Evolutionary conservation across 2,113 vertebrate genomes (phyloP), one percentile per base, ranked within the genome.

Genomic region (Platichthys stellatus): DNA sequence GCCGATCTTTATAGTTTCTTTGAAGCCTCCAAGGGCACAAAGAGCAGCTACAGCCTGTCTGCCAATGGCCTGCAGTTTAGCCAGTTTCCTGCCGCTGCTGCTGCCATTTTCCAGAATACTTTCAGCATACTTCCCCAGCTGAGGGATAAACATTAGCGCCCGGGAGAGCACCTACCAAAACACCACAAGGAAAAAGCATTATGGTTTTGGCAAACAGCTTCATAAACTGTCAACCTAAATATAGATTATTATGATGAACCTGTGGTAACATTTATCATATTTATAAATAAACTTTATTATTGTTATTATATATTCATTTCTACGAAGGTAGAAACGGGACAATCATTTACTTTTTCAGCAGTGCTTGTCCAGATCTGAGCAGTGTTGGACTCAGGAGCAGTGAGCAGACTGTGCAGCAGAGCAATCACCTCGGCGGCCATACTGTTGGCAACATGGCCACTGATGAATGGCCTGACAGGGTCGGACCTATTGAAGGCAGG

Each of bases 361-460:
- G 97, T 98, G 45, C 95, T 97, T 47, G 98, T 99, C 98, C 98
- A 99, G 90, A 99, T 99, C 69, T 99, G 98, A 84, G 98, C 98
- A 0, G 97, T 97, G 65, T 96, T 99, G 56, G 97, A 98, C 81
- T 99, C 98, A 0, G 98, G 98, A 0, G 98, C 98, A 81, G 97
- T 99, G 28, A 99, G 93, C 69, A 99, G 92, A 88, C 97, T 97
- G 49, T 99, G 98, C 0, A 99, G 94, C 88, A 99, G 87, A 72
- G 97, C 98, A 0, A 99, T 99, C 73, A 99, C 97, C 89, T 99
- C 98, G 1, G 98, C 97, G 3, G 98, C 98, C 98, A 99, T 99
- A 88, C 98, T 99, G 92, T 99, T 99, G 4, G 98, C 98, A 38
- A 99, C 98, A 0, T 99, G 98, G 23, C 98, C 98, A 1, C 98